Base-by-base conservation (phyloP, 2,113 vertebrate genomes). In the Cacatua alba region DNA sequence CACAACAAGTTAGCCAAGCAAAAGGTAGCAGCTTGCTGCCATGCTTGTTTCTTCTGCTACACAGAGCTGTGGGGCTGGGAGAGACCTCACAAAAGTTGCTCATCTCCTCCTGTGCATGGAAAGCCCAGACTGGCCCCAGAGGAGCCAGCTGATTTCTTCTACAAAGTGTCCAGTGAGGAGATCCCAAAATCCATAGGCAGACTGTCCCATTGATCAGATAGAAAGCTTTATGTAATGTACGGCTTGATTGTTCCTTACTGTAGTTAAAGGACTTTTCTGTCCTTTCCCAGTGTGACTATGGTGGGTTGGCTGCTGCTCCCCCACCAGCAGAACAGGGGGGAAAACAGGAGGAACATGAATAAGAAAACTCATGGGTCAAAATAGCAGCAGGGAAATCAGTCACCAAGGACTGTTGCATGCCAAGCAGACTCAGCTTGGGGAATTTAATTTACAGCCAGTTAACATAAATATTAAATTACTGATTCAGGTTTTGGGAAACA, bases 291-390 rank as follows among this genome's bases (percentile, higher is more conserved):
- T 72, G 17, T 49, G 14, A 39, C 43, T 59, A 0, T 8, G 20
- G 16, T 71, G 69, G 7, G 7, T 59, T 5, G 3, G 9, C 37
- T 2, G 0, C 10, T 3, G 69, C 46, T 94, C 0, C 0, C 9
- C 5, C 14, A 11, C 60, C 29, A 26, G 62, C 51, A 82, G 35
- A 82, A 51, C 7, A 1, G 29, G 39, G n/a, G 26, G 62, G 41
- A 65, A 94, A 70, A 62, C 6, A 29, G 35, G 28, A 76, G 44
- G 12, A 94, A 46, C 29, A 52, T 55, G 46, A 92, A 17, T 31
- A 49, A 53, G 49, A 94, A 92, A 81, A 67, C 9, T 37, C 1
- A 1, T 13, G 26, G 18, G 17, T 82, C 65, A 68, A 51, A 84
- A 26, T 63, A 84, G 41, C 23, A 25, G 31, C 11, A 29, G 55